These are phyloP conservation scores for Pyrrhia umbra DNA, from an alignment of 2,888 invertebrate genomes.

Conservation along the genomic window DNA sequence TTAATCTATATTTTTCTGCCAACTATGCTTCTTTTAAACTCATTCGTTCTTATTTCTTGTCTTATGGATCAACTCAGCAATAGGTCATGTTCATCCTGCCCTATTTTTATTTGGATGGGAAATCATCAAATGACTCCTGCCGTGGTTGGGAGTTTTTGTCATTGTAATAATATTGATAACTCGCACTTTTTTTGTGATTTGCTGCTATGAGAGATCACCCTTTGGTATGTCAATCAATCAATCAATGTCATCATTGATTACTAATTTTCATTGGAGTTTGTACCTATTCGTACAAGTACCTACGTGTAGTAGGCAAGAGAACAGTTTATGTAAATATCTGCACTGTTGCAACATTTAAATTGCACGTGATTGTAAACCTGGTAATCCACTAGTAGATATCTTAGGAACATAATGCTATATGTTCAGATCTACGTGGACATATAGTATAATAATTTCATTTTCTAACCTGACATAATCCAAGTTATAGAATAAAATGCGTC, in stretches of 20 bases:
- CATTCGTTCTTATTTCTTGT: background rate
- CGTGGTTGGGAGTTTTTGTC: too few species aligned
- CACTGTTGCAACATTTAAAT: constrained; percentile 49
- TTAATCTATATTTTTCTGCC: background rate
- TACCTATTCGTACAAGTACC: constrained; percentile 9
- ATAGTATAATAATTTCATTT: background rate
- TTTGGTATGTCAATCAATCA: too few species aligned
- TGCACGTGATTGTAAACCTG: constrained; percentile 36
- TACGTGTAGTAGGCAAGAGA: constrained; percentile 33
- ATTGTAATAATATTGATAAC: too few species aligned
- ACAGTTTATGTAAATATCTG: constrained; percentile 46
- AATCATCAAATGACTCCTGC: too few species aligned
- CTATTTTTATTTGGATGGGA: too few species aligned
- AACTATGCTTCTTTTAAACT: background rate
- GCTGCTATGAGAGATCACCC: too few species aligned
- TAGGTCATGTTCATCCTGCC: too few species aligned
- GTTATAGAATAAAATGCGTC: too few species aligned
- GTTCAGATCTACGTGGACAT: background rate
- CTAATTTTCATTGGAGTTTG: background rate
- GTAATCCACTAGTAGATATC: background rate
- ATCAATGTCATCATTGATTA: too few species aligned
- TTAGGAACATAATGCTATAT: background rate
- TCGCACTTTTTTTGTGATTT: too few species aligned
- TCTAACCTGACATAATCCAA: background rate
- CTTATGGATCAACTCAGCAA: too few species aligned